Percentiles rank a stretch among this genome's conserved stretches.
phyloP scores from a whole-genome alignment of 2,797 vertebrate species.

The Florisuga fusca region DNA sequence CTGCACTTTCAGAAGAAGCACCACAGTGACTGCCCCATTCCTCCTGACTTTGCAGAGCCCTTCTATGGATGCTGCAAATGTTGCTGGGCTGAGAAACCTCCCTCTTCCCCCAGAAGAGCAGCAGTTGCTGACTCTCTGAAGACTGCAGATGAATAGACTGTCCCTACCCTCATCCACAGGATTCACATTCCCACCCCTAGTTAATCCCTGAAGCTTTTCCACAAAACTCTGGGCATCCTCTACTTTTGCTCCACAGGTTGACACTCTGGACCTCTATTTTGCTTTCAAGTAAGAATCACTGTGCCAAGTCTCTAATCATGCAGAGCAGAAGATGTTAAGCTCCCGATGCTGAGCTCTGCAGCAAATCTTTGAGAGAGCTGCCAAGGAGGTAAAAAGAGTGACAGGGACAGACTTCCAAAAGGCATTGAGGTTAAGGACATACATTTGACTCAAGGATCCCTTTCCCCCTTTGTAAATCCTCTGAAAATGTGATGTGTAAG shows the following conservation, averaged over 20 bases:
- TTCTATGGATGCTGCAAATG: background rate
- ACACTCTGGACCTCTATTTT: background rate
- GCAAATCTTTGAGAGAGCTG: background rate
- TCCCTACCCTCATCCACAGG: background rate
- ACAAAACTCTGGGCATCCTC: background rate
- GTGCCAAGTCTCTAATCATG: background rate
- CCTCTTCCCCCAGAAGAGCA: background rate
- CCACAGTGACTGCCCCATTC: background rate
- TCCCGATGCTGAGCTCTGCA: background rate
- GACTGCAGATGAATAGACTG: background rate
- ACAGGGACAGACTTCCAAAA: background rate
- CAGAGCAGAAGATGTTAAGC: background rate
- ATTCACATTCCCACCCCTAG: background rate
- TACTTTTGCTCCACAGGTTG: background rate
- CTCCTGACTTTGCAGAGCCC: background rate
- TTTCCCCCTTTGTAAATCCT: background rate
- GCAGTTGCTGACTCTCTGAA: background rate
- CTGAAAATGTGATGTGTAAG: background rate
- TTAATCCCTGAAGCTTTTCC: background rate
- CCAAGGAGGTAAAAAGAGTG: background rate
- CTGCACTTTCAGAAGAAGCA: background rate
- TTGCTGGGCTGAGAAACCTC: background rate
- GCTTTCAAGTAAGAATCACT: background rate
- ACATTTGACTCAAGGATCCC: background rate
- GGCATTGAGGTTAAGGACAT: background rate